Evolutionary conservation across 2,113 vertebrate genomes (phyloP).

Genomic region (Australoheros scitulus): DNA sequence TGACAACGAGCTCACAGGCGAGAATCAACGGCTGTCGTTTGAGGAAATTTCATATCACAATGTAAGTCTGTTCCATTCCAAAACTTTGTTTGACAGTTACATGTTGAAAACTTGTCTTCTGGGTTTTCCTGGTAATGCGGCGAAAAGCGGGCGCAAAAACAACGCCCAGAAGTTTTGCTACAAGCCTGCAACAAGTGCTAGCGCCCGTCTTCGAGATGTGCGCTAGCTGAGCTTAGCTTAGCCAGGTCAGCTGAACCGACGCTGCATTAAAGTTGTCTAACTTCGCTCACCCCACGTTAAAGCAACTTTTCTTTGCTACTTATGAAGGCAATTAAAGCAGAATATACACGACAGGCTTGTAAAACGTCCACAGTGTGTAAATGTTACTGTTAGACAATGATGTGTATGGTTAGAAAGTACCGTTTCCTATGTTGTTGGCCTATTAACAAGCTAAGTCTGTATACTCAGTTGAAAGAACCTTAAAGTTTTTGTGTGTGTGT

Average conservation of each 20-base stretch:
- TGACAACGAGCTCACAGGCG: conserved; percentile 27
- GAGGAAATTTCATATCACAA: conserved; percentile 31
- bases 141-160: conserved; percentile 20
- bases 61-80: conserved; percentile 61
- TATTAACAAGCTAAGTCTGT: background rate
- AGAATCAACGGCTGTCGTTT: conserved; percentile 11
- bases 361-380: background rate
- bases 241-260: background rate
- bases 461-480: background rate
- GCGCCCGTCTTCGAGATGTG: background rate
- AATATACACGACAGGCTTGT: background rate
- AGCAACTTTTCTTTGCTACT: background rate
- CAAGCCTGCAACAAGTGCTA: conserved; percentile 75
- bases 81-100: no score
- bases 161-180: conserved; percentile 74
- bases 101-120: background rate
- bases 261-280: background rate
- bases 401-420: background rate
- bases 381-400: background rate
- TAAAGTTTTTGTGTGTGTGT: background rate
- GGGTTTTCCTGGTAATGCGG: background rate
- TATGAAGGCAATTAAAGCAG: background rate
- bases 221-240: conserved; percentile 11
- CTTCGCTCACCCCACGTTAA: background rate
- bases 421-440: background rate